Conservation (phyloP, 2,797 vertebrate genomes). For the Danio jaintianensis region DNA sequence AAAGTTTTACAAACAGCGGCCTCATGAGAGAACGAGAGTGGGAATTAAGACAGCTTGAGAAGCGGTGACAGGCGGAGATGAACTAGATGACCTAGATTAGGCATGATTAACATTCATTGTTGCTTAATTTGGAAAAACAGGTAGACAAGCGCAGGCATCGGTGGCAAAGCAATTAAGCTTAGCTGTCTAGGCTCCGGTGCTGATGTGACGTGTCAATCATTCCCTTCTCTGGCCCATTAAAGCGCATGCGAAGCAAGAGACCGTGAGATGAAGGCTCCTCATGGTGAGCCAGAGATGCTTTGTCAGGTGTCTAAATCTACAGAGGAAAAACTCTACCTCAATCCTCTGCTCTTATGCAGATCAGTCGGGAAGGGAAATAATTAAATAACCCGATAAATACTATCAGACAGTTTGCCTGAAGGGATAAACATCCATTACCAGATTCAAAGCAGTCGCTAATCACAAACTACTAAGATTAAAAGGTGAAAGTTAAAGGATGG, state of each 20-base stretch:
- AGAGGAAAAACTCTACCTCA: constrained; percentile 48
- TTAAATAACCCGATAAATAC: constrained; percentile 64
- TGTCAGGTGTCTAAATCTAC: constrained; percentile 62
- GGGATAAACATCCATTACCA: constrained; percentile 64
- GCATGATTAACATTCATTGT: constrained; percentile 64
- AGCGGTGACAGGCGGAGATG: constrained; percentile 58
- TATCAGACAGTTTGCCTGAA: constrained; percentile 59
- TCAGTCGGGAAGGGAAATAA: constrained; percentile 54
- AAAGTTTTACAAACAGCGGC: constrained; percentile 61
- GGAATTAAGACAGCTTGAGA: constrained; percentile 56
- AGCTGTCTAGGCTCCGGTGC: constrained; percentile 45
- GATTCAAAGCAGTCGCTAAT: constrained; percentile 67
- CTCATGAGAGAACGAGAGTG: constrained; percentile 49
- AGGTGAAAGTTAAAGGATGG: constrained; percentile 65
- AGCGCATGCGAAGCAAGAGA: constrained; percentile 30
- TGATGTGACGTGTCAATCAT: constrained; percentile 61
- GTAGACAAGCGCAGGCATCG: constrained; percentile 47
- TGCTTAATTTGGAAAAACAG: constrained; percentile 59
- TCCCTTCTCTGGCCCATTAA: constrained; percentile 46
- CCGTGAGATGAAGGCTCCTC: constrained; percentile 44
- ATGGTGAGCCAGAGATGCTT: constrained; percentile 50
- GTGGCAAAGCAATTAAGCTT: constrained; percentile 60
- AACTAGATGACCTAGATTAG: constrained; percentile 67
- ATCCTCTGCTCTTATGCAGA: constrained; percentile 61
- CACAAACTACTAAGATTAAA: constrained; percentile 68